These are phyloP conservation scores for Centropristis striata DNA, from an alignment of 2,113 vertebrate species.

Conservation along the genomic window DNA sequence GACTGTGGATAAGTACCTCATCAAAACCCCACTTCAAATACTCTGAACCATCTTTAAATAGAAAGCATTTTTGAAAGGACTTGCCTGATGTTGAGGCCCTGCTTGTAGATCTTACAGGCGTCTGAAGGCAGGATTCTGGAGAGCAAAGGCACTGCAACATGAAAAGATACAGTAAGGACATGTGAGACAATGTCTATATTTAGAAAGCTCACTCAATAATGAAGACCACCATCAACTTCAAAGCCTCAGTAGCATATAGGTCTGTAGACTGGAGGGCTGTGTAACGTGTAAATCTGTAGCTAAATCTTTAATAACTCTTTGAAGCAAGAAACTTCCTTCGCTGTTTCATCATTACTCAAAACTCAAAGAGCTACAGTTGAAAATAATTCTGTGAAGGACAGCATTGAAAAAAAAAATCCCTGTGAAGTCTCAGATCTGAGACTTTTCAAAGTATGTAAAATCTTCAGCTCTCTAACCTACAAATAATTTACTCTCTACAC, in stretches of 20 bases:
- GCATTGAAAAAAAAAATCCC: background rate
- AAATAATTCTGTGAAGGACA: conserved; percentile 1
- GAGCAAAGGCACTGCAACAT: conserved; percentile 95
- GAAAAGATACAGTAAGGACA: conserved; percentile 50
- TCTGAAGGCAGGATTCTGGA: conserved; percentile 99
- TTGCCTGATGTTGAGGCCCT: conserved; percentile 99
- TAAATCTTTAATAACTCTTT: conserved; percentile 40
- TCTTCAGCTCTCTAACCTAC: background rate
- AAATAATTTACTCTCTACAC: conserved; percentile 9
- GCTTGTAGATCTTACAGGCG: conserved; percentile 99
- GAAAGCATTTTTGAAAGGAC: conserved; percentile 32
- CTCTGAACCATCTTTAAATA: no score
- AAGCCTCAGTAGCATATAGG: conserved; percentile 31
- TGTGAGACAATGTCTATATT: conserved; percentile 50
- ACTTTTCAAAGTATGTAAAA: background rate
- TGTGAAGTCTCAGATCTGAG: conserved; percentile 12
- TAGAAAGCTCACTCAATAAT: conserved; percentile 56
- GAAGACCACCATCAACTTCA: conserved; percentile 15
- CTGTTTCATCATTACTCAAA: background rate
- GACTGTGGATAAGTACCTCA: no score
- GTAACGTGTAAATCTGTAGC: conserved; percentile 3
- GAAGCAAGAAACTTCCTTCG: background rate
- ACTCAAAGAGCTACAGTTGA: background rate
- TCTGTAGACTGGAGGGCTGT: conserved; percentile 11
- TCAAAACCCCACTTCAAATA: no score